A percentile compares a stretch with the other conserved stretches of the same genome.
These are phyloP conservation scores for Lasioglossum albipes DNA, from an alignment of 1,140 invertebrate species.

Conservation along the genomic window DNA sequence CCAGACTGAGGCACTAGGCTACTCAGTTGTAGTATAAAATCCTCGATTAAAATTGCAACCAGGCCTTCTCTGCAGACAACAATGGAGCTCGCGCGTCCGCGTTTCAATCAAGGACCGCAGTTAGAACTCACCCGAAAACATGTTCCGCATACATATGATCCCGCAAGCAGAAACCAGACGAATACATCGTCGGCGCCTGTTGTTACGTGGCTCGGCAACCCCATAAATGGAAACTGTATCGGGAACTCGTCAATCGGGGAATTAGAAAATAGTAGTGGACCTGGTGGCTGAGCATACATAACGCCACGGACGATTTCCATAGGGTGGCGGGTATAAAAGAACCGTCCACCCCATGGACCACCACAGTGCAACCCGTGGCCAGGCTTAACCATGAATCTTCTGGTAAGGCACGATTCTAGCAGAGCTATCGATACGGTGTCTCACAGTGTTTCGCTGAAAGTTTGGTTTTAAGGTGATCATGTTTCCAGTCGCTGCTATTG, in stretches of 20 bases:
- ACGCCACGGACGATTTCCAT: conserved; percentile 54
- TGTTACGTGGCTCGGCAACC: conserved; percentile 51
- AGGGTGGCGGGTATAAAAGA: conserved; percentile 68
- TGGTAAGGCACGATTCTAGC: conserved; percentile 61
- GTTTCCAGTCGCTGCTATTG: conserved; percentile 59
- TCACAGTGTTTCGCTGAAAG: background rate
- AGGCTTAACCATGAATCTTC: conserved; percentile 66
- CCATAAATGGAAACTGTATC: conserved; percentile 59
- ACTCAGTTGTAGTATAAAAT: too few species aligned
- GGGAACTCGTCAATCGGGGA: conserved; percentile 49
- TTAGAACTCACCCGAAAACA: background rate
- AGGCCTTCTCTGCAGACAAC: background rate
- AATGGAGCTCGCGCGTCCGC: background rate
- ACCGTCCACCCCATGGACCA: conserved; percentile 42
- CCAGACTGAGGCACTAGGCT: too few species aligned
- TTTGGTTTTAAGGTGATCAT: background rate
- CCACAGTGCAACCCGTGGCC: conserved; percentile 54
- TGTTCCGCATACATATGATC: background rate
- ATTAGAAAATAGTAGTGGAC: conserved; percentile 45
- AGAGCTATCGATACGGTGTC: too few species aligned
- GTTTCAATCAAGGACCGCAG: background rate
- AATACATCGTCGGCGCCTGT: background rate
- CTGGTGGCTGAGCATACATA: conserved; percentile 58
- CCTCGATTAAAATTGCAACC: background rate
- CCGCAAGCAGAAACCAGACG: background rate